phyloP scores from a whole-genome alignment of 1,140 invertebrate species.

The Drosophila novamexicana region DNA sequence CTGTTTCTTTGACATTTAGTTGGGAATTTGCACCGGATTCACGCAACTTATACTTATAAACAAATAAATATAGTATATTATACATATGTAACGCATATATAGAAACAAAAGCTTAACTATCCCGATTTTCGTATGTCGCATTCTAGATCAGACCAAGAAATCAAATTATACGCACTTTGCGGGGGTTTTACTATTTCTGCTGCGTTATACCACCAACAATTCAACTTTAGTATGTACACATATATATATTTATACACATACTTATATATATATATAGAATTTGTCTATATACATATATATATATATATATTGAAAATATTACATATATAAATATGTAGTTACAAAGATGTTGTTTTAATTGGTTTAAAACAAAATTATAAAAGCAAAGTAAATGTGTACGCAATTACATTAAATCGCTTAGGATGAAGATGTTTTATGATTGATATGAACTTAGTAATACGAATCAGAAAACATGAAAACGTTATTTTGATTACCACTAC shows the following conservation, averaged over 20 bases:
- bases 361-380: constrained; percentile 64
- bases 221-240: constrained; percentile 38
- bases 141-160: constrained; percentile 45
- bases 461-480: constrained; percentile 34
- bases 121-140: background rate
- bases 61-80: constrained; percentile 35
- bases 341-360: constrained; percentile 71
- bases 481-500: constrained; percentile 70
- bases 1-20: constrained; percentile 35
- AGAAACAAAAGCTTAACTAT: constrained; percentile 6
- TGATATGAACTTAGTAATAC: constrained; percentile 53
- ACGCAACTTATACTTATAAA: constrained; percentile 23
- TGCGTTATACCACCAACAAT: constrained; percentile 47
- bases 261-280: constrained; percentile 30
- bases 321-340: constrained; percentile 57
- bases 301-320: constrained; percentile 24
- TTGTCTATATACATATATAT: constrained; percentile 13
- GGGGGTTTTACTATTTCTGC: constrained; percentile 29
- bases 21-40: constrained; percentile 3
- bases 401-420: constrained; percentile 41
- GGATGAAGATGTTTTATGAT: constrained; percentile 58
- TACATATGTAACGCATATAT: constrained; percentile 6
- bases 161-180: constrained; percentile 26
- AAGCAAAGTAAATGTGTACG: constrained; percentile 18
- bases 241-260: constrained; percentile 47